These are phyloP conservation scores for Ptychochromis oligacanthus DNA, from an alignment of 2,113 vertebrate species.

Conservation along the genomic window DNA sequence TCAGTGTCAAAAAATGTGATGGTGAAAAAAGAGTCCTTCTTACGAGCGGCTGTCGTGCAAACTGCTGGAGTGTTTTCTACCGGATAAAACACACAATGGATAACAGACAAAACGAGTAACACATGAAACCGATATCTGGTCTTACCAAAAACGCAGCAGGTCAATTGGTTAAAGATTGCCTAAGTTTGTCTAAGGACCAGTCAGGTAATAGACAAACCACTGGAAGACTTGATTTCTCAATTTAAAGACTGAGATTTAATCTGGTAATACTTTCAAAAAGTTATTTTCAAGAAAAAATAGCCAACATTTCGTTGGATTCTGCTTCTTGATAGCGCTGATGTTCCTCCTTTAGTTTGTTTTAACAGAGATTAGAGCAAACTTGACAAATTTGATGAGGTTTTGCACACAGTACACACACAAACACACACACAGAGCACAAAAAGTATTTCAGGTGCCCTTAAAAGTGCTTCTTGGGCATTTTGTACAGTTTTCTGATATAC, in stretches of 20 bases:
- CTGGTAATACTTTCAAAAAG: no score
- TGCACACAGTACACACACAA: no score
- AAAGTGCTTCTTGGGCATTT: no score
- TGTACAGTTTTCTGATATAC: no score
- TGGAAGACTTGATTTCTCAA: neutral
- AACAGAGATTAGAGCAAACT: no score
- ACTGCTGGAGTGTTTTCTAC: neutral
- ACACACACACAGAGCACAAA: no score
- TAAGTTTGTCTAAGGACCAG: neutral
- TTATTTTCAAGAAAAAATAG: no score
- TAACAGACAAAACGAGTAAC: neutral
- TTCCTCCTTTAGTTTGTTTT: no score
- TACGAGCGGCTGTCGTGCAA: neutral
- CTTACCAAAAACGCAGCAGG: neutral
- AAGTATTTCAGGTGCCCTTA: no score
- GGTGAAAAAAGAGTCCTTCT: neutral
- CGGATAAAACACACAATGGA: neutral
- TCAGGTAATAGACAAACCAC: neutral
- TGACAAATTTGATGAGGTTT: no score
- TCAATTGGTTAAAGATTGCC: neutral
- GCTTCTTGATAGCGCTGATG: no score
- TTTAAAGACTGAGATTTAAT: neutral
- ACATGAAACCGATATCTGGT: neutral
- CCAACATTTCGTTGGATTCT: no score
- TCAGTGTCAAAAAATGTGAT: neutral